A percentile compares a stretch with the other conserved stretches of the same genome.
Evolutionary conservation across 2,113 vertebrate genomes (phyloP).

Genomic region (Aleadryas rufinucha): DNA sequence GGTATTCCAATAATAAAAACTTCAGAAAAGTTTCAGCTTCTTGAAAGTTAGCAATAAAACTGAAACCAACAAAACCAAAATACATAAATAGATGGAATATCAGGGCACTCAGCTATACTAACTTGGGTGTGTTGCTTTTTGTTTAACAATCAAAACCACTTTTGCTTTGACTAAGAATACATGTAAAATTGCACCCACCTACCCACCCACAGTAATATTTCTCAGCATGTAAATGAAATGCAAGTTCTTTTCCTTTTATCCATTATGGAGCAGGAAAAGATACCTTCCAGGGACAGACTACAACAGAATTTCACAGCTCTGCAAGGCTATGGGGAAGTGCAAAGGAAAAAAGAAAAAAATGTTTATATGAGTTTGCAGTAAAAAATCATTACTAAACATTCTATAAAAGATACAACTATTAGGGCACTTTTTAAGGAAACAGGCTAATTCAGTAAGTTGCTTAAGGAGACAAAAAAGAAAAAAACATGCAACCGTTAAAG

Average conservation of each 20-base stretch:
- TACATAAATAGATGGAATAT: background rate
- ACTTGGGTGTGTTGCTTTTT: background rate
- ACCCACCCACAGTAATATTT: background rate
- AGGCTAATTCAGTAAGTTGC: background rate
- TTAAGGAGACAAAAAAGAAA: background rate
- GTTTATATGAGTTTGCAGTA: background rate
- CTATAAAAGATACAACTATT: background rate
- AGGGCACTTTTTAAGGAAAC: background rate
- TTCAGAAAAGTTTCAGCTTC: background rate
- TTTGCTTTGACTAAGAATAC: background rate
- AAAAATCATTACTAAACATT: background rate
- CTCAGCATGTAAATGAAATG: background rate
- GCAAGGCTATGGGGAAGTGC: background rate
- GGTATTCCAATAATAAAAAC: background rate
- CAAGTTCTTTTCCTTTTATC: background rate
- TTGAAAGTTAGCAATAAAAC: background rate
- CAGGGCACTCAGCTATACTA: background rate
- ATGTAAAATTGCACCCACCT: background rate
- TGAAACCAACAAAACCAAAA: background rate
- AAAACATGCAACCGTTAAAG: background rate
- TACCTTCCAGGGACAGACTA: background rate
- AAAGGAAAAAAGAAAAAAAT: background rate
- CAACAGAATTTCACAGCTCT: background rate
- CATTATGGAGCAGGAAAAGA: background rate
- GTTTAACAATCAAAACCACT: background rate